Base-by-base conservation (phyloP, 2,888 invertebrate species). In the Anaspis maculata region DNA sequence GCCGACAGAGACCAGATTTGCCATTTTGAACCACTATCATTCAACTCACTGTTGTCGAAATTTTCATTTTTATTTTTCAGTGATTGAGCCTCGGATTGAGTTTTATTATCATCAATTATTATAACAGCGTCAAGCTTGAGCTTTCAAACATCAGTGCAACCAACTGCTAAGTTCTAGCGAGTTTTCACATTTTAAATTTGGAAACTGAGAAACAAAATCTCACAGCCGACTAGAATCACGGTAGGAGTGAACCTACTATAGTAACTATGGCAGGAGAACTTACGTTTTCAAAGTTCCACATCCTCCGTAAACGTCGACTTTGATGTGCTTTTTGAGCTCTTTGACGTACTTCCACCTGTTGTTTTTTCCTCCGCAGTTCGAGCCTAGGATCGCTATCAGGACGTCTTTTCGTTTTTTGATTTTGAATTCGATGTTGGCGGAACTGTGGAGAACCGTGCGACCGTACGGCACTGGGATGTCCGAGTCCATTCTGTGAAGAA, bases 391-490 rank as follows among this genome's bases (percentile, higher is more conserved):
- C 0, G 76, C 65, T 0, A 70, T 69, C 3, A 74, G 46, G 6
- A 68, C 66, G 41, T 70, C 67, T 15, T 52, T 52, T 21, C 59
- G 54, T 56, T 74, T 74, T 26, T 5, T 9, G 19, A 19, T 19
- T 19, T 19, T 19, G 5, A 19, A 9, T 6, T 19, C 19, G 19
- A 9, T 9, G 19, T 19, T 19, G 5, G 19, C 5, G 5, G 5
- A 33, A 19, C 34, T 49, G 42, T 13, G 45, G 36, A 5, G 64
- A 2, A 76, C 35, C 2, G 74, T 73, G 27, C 79, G 68, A 0
- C 79, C 80, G 35, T 80, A 79, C 1, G 79, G 77, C 3, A 79
- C 76, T 1, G 79, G 79, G 10, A 80, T 66, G 44, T 80, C 79
- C 2, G 79, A 69, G 41, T 75, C 72, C 53, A 65, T 69, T 51